Evolutionary conservation across 1,140 invertebrate genomes (phyloP), one percentile per base, ranked within the genome.

Genomic region (Leptinotarsa texana): DNA sequence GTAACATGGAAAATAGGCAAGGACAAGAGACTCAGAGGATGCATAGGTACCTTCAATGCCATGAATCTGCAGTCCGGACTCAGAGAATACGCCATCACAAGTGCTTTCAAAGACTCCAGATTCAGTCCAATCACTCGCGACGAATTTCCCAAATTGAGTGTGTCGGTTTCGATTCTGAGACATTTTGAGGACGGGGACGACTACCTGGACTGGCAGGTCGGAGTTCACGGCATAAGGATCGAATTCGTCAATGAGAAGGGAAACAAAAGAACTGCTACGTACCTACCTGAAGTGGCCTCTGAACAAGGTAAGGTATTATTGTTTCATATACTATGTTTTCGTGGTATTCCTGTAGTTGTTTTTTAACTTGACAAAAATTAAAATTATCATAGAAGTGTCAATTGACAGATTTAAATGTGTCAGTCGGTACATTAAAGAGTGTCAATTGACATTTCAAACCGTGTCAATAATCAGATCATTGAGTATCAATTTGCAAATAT

Each of bases 1-100:
- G 98, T 99, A 42, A 99, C 98, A 73, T 99, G 98, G 98, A 96
- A 96, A 85, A 96, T 96, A 84, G 97, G 98, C 18, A 94, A 95
- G 84, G 97, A 98, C 82, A 91, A 93, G 84, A 90, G 95, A 73
- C 88, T 98, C 74, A 89, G 96, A 77, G 96, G 96, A n/a, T 98
- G 96, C 85, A 97, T 98, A 85, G 96, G 96, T 74, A 98, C 96
- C 71, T 98, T 98, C 83, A 97, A 94, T 86, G 94, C 97, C 51
- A 96, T 98, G 91, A 94, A 95, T 84, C 90, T 98, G 77, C 96
- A 98, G 85, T 90, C 90, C 85, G 97, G 98, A 67, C 90, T 99
- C 72, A 90, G 95, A 80, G 97, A 99, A 88, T 99, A 99, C 89
- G 96, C 98, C 65, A 91, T 97, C 80, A 98, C 97, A 65, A 99